Conservation (phyloP, 2,113 vertebrate species). For the Lynx canadensis region DNA sequence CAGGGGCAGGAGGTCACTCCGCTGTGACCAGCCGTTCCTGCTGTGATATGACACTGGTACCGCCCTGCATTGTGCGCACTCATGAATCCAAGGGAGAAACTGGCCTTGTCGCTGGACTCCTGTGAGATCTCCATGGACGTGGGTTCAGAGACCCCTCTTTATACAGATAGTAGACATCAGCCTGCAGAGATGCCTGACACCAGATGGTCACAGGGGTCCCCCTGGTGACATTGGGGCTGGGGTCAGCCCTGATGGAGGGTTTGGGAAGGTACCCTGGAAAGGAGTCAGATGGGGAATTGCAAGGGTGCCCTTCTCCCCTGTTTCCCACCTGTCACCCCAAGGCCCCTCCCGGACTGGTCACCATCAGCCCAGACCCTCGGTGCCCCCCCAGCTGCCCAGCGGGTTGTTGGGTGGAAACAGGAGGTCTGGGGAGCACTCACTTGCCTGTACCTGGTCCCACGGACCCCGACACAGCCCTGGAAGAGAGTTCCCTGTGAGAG, state of each 20-base stretch:
- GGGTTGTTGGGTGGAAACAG: neutral
- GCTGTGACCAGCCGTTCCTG: fast-evolving
- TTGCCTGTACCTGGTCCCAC: fast-evolving
- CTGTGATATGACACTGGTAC: neutral
- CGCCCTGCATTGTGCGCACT: fast-evolving
- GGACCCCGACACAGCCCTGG: neutral
- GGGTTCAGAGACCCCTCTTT: fast-evolving
- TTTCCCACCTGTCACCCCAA: neutral
- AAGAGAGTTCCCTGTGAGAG: neutral
- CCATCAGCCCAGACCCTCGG: neutral
- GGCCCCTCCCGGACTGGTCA: neutral
- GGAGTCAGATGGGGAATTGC: neutral
- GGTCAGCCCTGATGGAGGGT: neutral
- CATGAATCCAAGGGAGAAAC: fast-evolving
- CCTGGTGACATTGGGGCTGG: fast-evolving
- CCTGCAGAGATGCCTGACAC: neutral
- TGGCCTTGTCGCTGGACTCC: fast-evolving
- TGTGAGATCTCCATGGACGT: fast-evolving
- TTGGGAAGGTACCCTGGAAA: neutral
- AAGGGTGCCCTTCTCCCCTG: neutral
- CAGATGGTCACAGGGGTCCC: neutral
- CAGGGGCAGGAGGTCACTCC: neutral
- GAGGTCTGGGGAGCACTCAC: neutral
- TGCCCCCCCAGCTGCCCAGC: neutral
- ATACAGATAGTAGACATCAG: fast-evolving